Base-by-base conservation (phyloP, 1,140 invertebrate species). In the Drosophila sturtevanti region DNA sequence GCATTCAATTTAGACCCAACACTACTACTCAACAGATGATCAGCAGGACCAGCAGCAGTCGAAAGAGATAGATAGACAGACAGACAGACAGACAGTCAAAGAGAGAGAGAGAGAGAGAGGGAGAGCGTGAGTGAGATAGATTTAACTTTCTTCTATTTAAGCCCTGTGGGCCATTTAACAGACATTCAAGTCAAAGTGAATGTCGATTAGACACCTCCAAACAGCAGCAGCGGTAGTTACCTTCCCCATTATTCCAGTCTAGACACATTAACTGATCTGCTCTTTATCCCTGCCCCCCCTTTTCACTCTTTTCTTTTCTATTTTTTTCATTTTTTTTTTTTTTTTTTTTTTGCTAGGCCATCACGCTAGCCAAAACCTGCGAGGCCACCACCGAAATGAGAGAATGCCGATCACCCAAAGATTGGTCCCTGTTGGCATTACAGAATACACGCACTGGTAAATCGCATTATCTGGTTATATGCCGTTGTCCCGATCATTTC, bases 401-500 rank as follows among this genome's bases (percentile, higher is more conserved):
- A 74, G 95, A 97, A 81, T 98, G 97, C 90, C 94, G 96, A 78
- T 94, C 95, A 34, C 96, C 97, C 0, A 94, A 97, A 71, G 97
- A 98, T 89, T 98, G 97, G 97, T 97, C 97, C 4, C 92, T 98
- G 51, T 92, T 98, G 59, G 97, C 97, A 3, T 92, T 98, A 54
- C 97, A 98, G 92, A 98, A 98, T 90, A 96, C 97, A 58, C 92
- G 97, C 81, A 98, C 97, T 6, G 97, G 97, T 68, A 98, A 98
- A 92, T 97, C 97, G 6, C 97, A 98, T 92, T 98, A 98, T 91
- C 93, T 98, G 51, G 97, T 98, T 56, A 98, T 98, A 72, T 98
- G 97, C 91, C 94, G 97, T 79, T 98, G 97, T 93, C 96, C 97
- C 2, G 95, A 96, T 67, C 94, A 95, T 37, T 96, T 95, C 81